A percentile compares a stretch with the other conserved stretches of the same genome.
Evolutionary conservation across 2,888 invertebrate species (phyloP).

Genomic region (Campoletis raptor): DNA sequence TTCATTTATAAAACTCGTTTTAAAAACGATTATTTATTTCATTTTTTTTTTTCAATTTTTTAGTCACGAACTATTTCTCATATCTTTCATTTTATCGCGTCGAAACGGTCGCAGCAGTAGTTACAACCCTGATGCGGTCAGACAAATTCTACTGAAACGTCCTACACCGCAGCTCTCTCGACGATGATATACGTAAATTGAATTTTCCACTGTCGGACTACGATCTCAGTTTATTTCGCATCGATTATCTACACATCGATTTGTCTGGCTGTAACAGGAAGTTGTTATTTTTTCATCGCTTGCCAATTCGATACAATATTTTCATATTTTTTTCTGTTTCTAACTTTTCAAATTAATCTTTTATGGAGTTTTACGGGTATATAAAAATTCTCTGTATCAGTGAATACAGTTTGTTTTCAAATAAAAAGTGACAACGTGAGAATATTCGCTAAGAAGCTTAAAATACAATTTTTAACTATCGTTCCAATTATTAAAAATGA

Average conservation of each 20-base stretch:
- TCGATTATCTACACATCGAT: slow-evolving; percentile 53
- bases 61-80: neutral
- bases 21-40: neutral
- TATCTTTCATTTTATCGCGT: slow-evolving; percentile 25
- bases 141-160: slow-evolving; percentile 11
- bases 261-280: slow-evolving; percentile 28
- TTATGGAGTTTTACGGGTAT: neutral
- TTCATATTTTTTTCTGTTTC: neutral
- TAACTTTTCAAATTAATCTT: neutral
- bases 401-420: too few relatives aligned
- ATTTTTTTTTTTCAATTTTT: neutral
- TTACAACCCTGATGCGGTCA: slow-evolving; percentile 22
- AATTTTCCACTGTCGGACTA: slow-evolving; percentile 30
- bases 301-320: neutral
- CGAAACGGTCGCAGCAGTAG: slow-evolving; percentile 31
- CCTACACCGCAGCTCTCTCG: neutral
- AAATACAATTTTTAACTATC: neutral
- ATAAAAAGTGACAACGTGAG: too few relatives aligned
- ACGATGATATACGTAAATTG: slow-evolving; percentile 31
- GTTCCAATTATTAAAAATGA: neutral
- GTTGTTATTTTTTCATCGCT: neutral
- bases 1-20: neutral
- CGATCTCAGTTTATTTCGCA: slow-evolving; percentile 27
- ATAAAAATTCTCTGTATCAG: neutral
- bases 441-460: too few relatives aligned